phyloP scores from a whole-genome alignment of 1,140 invertebrate species.

The Zaprionus capensis region DNA sequence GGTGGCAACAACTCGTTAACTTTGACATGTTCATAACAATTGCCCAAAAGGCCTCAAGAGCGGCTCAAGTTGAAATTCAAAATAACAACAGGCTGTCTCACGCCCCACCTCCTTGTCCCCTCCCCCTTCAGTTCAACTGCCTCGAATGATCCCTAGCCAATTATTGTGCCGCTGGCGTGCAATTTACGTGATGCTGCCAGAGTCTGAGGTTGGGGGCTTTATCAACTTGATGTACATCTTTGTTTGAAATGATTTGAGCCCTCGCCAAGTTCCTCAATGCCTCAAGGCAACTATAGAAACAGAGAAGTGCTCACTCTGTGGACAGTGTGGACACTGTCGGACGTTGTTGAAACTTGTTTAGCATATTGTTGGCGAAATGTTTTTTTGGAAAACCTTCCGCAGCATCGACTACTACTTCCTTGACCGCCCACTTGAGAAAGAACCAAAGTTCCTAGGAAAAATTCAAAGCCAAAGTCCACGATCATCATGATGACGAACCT shows the following conservation, averaged over 20 bases:
- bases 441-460: conserved; percentile 56
- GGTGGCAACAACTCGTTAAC: conserved; percentile 63
- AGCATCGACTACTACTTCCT: conserved; percentile 72
- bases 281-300: conserved; percentile 73
- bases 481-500: conserved; percentile 17
- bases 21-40: conserved; percentile 83
- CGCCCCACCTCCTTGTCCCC: background rate
- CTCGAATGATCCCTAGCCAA: conserved; percentile 44
- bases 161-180: conserved; percentile 65
- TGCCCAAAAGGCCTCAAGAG: conserved; percentile 54
- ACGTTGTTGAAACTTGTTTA: conserved; percentile 66
- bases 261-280: conserved; percentile 39
- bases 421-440: conserved; percentile 74
- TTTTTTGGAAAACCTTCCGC: conserved; percentile 37
- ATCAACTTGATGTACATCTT: conserved; percentile 73
- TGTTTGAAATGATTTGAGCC: conserved; percentile 69
- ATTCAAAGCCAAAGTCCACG: conserved; percentile 29
- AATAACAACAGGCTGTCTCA: background rate
- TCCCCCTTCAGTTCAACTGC: background rate
- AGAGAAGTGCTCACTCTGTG: conserved; percentile 50
- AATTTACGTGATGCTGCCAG: conserved; percentile 65
- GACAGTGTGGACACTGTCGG: conserved; percentile 11
- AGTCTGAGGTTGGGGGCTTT: conserved; percentile 33
- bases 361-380: conserved; percentile 77
- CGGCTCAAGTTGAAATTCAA: conserved; percentile 1